phyloP scores from a whole-genome alignment of 2,113 vertebrate genomes.

The Paralichthys olivaceus region DNA sequence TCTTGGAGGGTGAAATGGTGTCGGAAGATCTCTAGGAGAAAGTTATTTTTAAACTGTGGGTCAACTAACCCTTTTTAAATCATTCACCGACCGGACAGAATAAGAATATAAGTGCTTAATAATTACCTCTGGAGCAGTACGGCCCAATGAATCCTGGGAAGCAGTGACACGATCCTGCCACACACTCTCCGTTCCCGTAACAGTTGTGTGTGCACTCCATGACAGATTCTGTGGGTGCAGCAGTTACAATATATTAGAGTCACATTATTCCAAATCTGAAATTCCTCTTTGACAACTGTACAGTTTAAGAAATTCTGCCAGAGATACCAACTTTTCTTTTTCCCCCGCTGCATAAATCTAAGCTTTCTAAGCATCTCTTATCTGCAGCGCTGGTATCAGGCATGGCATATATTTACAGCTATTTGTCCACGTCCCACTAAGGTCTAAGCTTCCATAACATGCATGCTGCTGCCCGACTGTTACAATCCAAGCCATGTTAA shows the following conservation, averaged over 20 bases:
- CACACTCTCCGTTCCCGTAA: slow-evolving; percentile 97
- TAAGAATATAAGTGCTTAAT: slow-evolving; percentile 9
- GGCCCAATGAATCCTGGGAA: slow-evolving; percentile 98
- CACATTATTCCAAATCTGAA: slow-evolving; percentile 37
- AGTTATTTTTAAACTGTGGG: not conserved
- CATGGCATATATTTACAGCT: slow-evolving; percentile 66
- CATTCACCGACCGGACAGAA: not conserved
- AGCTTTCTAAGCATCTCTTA: slow-evolving; percentile 52
- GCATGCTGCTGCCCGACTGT: slow-evolving; percentile 26
- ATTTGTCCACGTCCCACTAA: slow-evolving; percentile 70
- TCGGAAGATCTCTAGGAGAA: too few relatives aligned
- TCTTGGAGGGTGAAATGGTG: too few relatives aligned
- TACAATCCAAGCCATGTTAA: slow-evolving; percentile 59
- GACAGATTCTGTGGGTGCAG: slow-evolving; percentile 89
- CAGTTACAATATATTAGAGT: slow-evolving; percentile 49
- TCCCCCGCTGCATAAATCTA: slow-evolving; percentile 1
- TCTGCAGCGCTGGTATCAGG: slow-evolving; percentile 33
- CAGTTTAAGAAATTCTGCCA: slow-evolving; percentile 29
- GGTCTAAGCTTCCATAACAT: slow-evolving; percentile 74
- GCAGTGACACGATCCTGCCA: slow-evolving; percentile 96
- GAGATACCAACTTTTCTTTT: slow-evolving; percentile 6
- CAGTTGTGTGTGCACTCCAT: slow-evolving; percentile 97
- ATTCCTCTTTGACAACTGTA: slow-evolving; percentile 38
- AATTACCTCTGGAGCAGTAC: slow-evolving; percentile 95
- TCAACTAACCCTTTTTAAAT: slow-evolving; percentile 23